Evolutionary conservation across 2,888 invertebrate species (phyloP), one percentile per base, ranked within the genome.

Genomic region (Pecten maximus): DNA sequence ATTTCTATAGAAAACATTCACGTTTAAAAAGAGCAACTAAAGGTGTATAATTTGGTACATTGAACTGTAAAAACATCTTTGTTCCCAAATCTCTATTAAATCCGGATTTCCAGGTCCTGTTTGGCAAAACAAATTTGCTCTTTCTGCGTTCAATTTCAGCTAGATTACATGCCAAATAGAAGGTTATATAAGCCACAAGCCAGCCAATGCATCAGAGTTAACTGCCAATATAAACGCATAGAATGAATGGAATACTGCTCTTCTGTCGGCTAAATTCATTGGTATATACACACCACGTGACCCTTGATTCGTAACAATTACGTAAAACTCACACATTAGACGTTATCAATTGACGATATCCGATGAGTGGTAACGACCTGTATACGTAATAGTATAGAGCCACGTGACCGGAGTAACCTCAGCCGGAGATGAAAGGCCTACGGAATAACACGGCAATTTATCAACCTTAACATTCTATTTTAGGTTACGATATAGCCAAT

Each of bases 231-330:
- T 74, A 74, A 74, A 28, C 35, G 35, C 74, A 74, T 28, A 12
- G 12, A 35, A 8, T 35, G 74, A 23, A 74, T 12, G 10, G 35
- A n/a, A n/a, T n/a, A n/a, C 23, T 35, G 35, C 35, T 35, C 35
- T 35, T 74, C 74, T 35, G 35, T 74, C 10, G 35, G 23, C 35
- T 15, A 6, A 74, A 74, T 74, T 2, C 35, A 35, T 74, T 74
- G 0, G 74, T 35, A 6, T 4, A 74, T 35, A 74, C 28, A 74
- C 0, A 28, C 74, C 74, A 74, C 74, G 74, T 74, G 74, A 74
- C 74, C 74, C 74, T 2, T 74, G 74, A 74, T 74, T 35, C 74
- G 74, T 35, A 74, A 28, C 74, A 74, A 74, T 74, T 74, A 35
- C 35, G 74, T 74, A 74, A 54, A 54, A 28, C 74, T 74, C 28